phyloP scores from a whole-genome alignment of 2,113 vertebrate species.

The Prietella phreatophila region DNA sequence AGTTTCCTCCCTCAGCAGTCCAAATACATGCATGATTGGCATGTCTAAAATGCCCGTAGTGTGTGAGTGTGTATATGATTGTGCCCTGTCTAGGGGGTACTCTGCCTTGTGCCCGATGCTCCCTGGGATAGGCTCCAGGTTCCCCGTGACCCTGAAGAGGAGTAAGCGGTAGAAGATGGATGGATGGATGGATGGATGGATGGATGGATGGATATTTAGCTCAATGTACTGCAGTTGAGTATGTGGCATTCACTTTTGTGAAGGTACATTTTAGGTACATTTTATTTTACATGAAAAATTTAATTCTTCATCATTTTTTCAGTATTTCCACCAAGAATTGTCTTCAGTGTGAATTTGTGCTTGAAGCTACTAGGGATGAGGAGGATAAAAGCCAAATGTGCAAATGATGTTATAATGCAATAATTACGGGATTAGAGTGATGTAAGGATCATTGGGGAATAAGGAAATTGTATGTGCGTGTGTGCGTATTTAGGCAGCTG shows the following conservation, averaged over 20 bases:
- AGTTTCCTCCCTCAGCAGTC: too few species aligned
- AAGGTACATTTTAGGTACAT: too few species aligned
- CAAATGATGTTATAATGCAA: conserved; percentile 33
- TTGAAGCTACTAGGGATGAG: not conserved
- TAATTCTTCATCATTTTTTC: not conserved
- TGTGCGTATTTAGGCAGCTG: conserved; percentile 8
- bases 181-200: too few species aligned
- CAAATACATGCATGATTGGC: too few species aligned
- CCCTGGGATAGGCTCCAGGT: too few species aligned
- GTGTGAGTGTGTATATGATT: too few species aligned
- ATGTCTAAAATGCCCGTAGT: too few species aligned
- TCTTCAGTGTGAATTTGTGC: not conserved
- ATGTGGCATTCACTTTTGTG: not conserved
- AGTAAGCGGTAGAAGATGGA: too few species aligned
- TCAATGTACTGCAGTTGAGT: not conserved
- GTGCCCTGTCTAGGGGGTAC: too few species aligned
- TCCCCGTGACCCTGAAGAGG: too few species aligned
- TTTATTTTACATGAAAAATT: not conserved
- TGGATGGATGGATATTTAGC: too few species aligned
- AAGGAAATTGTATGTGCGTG: not conserved
- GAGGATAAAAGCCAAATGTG: conserved; percentile 32
- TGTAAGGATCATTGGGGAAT: conserved; percentile 1
- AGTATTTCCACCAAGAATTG: not conserved
- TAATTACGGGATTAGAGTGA: conserved; percentile 34
- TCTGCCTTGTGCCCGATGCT: too few species aligned